Conservation (phyloP, 2,888 invertebrate genomes). For the Cryptus armator region DNA sequence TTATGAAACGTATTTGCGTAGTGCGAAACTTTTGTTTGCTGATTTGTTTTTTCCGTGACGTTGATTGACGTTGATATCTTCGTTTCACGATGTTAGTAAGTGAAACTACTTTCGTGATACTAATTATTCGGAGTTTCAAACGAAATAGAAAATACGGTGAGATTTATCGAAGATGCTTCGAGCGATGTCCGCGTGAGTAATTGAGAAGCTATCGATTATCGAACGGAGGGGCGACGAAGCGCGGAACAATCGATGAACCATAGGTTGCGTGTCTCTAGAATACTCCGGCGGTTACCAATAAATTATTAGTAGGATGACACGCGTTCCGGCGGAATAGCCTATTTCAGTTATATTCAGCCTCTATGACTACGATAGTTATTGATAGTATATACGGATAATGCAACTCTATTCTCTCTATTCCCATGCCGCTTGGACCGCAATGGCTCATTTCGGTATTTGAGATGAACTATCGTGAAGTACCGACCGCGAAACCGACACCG, state of each 20-base stretch:
- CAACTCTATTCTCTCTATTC: conserved; percentile 3
- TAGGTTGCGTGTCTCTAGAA: conserved; percentile 38
- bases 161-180: neutral
- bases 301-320: conserved; percentile 49
- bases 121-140: too few relatives aligned
- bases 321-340: conserved; percentile 35
- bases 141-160: neutral
- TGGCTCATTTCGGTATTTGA: conserved; percentile 56
- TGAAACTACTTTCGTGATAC: too few relatives aligned
- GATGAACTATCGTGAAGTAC: conserved; percentile 54
- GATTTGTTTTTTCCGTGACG: too few relatives aligned
- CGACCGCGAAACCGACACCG: conserved; percentile 55
- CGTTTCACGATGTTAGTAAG: too few relatives aligned
- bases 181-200: neutral
- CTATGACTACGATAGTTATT: neutral
- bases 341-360: conserved; percentile 32
- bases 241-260: conserved; percentile 47
- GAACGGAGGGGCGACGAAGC: conserved; percentile 10
- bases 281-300: conserved; percentile 41
- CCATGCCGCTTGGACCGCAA: conserved; percentile 32
- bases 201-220: neutral
- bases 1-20: too few relatives aligned
- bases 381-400: conserved; percentile 38
- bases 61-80: too few relatives aligned
- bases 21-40: too few relatives aligned